Evolutionary conservation across 1,140 invertebrate species (phyloP), one percentile per base, ranked within the genome.

Genomic region (Mizuhopecten yessoensis): DNA sequence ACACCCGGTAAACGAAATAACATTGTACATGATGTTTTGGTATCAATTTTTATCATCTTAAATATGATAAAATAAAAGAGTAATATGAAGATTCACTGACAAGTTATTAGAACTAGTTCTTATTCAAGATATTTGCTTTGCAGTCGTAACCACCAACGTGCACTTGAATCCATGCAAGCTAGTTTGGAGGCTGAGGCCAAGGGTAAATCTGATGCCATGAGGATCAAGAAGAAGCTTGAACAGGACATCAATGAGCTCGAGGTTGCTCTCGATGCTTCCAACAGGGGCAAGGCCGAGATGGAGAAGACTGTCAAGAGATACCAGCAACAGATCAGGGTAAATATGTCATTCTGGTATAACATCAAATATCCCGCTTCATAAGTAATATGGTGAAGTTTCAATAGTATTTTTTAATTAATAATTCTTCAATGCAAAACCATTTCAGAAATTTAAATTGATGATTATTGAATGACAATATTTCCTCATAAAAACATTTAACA

Each of bases 171-270:
- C 94, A 99, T 99, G 98, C 99, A 99, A 97, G 99, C 99, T 94
- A 99, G 98, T 95, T 98, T 99, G 93, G 99, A 99, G 97, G 99
- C 99, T 95, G 99, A 99, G 97, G 98, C 99, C 95, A 99, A 99
- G 97, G 99, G 99, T 95, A 99, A 99, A 97, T 99, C 99, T 97
- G 99, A 99, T 97, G 99, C 99, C 94, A 98, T 99, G 94, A 98
- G 99, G 97, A 98, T 99, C 98, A 99, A 99, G 98, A 99, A 99
- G 98, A 99, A 99, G 97, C 97, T 99, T 94, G 99, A 99, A 97
- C 98, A 98, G 94, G 99, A 99, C 97, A 99, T 99, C 97, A 99
- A 99, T 97, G 99, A 99, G 97, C 97, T 99, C 89, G 99, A 99
- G 97, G 99, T 99, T 95, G 99, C 99, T 95, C 97, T 99, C 95